Base-by-base conservation (phyloP, 2,113 vertebrate species). In the Numida meleagris region DNA sequence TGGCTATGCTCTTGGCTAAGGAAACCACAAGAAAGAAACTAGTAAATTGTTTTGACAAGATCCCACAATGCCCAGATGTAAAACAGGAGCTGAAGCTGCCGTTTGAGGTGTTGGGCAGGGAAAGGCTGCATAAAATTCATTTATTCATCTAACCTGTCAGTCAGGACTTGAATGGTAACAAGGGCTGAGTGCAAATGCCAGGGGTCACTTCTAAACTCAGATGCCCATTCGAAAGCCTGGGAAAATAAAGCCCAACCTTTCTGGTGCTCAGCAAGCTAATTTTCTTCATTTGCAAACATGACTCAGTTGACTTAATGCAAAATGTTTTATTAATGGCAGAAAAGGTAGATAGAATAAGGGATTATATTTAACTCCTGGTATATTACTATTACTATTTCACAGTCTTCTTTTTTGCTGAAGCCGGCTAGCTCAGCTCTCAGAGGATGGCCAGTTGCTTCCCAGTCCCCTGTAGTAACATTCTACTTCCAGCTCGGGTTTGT, bases 11-110 rank as follows among this genome's bases (percentile, higher is more conserved):
- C 86, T 91, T 59, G 75, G 75, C 66, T 91, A 63, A 88, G 55
- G 55, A 86, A 82, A 88, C 75, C 81, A 78, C 88, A 86, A 78
- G 71, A 93, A 93, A 84, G 63, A 57, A 75, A 78, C 48, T 16
- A 65, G 25, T 12, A 43, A 68, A 86, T 81, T 6, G 48, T 86
- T 93, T 82, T 88, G 50, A 93, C 70, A 48, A 63, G 13, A 51
- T 88, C n/a, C 21, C 51, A 80, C 45, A 72, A 36, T 31, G 59
- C n/a, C 27, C 34, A 48, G 43, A 63, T 58, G 27, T 81, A 42
- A 79, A 75, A 72, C 46, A 88, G 36, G 67, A 88, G 51, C 43
- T 46, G 40, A 81, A 67, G 42, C 16, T 77, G 43, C 48, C 68
- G 31, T 53, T 85, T n/a, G 43, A 72, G 38, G 55, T 66, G 66